These are phyloP conservation scores for Eudemis profundana DNA, from an alignment of 2,888 invertebrate species.

Conservation along the genomic window DNA sequence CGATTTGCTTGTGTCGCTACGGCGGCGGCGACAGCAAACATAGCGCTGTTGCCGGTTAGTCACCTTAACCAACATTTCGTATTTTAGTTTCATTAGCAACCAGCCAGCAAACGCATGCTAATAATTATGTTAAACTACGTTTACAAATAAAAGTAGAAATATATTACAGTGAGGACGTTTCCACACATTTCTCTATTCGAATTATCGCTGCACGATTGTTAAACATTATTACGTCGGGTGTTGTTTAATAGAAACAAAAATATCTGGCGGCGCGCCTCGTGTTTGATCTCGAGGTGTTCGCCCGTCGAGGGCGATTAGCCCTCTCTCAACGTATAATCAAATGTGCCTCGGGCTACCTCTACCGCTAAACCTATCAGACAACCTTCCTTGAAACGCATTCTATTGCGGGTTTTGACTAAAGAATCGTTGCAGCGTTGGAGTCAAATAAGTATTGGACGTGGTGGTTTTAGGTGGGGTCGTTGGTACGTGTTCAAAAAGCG, in stretches of 20 bases:
- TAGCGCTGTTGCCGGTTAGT: too few species aligned
- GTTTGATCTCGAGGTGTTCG: constrained; percentile 86
- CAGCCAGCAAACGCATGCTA: too few species aligned
- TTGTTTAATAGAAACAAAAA: constrained; percentile 86
- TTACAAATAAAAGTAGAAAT: not conserved
- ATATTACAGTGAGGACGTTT: constrained; percentile 49
- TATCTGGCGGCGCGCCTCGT: constrained; percentile 85
- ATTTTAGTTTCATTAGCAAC: not conserved
- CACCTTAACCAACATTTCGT: not conserved
- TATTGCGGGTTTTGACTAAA: constrained; percentile 55
- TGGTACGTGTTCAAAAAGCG: constrained; percentile 62
- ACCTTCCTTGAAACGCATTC: constrained; percentile 45
- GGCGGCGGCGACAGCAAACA: too few species aligned
- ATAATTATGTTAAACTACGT: not conserved
- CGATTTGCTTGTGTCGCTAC: too few species aligned
- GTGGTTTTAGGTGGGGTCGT: constrained; percentile 26
- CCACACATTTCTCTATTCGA: constrained; percentile 66
- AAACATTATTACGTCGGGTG: constrained; percentile 86
- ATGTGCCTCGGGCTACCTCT: constrained; percentile 78
- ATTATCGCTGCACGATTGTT: constrained; percentile 86
- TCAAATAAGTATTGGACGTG: constrained; percentile 49
- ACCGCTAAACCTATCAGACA: constrained; percentile 54
- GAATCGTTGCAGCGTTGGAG: not conserved
- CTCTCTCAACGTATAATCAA: constrained; percentile 85
- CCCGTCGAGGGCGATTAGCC: constrained; percentile 85